Evolutionary conservation across 2,888 invertebrate species (phyloP).

Genomic region (Melanostoma mellinum): DNA sequence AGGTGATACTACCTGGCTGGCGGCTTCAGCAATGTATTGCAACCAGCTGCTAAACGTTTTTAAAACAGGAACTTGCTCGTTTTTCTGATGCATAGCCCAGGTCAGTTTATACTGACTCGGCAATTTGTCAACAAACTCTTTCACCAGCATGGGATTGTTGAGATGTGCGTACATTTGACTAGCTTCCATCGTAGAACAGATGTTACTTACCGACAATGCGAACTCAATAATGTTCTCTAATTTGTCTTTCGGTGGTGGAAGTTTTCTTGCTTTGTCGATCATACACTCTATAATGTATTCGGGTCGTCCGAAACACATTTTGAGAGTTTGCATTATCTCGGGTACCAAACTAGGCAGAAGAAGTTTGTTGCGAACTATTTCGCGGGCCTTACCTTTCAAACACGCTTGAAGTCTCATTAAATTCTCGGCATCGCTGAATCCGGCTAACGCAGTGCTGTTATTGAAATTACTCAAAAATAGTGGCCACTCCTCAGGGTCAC

Average conservation of each 20-base stretch:
- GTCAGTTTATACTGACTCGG: constrained; percentile 35
- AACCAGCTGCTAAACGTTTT: constrained; percentile 51
- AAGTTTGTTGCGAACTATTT: constrained; percentile 47
- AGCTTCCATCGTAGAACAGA: constrained; percentile 53
- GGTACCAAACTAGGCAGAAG: constrained; percentile 54
- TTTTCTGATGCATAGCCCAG: constrained; percentile 50
- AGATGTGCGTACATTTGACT: constrained; percentile 37
- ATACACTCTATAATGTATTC: constrained; percentile 54
- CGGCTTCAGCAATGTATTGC: constrained; percentile 42
- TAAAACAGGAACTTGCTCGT: constrained; percentile 23
- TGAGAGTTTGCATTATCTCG: constrained; percentile 55
- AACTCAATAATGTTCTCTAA: constrained; percentile 50
- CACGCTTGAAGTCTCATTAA: constrained; percentile 61
- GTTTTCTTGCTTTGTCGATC: constrained; percentile 43
- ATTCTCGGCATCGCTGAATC: constrained; percentile 60
- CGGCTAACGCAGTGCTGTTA: constrained; percentile 61
- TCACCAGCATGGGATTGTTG: constrained; percentile 52
- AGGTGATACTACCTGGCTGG: constrained; percentile 53
- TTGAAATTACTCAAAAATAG: constrained; percentile 63
- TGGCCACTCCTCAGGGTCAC: constrained; percentile 59
- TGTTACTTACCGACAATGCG: constrained; percentile 39
- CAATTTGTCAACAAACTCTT: constrained; percentile 49
- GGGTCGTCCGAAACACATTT: constrained; percentile 57
- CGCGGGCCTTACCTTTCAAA: constrained; percentile 45
- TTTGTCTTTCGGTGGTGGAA: constrained; percentile 46